Base-by-base conservation (phyloP, 2,113 vertebrate species). In the Phalacrocorax brasilianus region DNA sequence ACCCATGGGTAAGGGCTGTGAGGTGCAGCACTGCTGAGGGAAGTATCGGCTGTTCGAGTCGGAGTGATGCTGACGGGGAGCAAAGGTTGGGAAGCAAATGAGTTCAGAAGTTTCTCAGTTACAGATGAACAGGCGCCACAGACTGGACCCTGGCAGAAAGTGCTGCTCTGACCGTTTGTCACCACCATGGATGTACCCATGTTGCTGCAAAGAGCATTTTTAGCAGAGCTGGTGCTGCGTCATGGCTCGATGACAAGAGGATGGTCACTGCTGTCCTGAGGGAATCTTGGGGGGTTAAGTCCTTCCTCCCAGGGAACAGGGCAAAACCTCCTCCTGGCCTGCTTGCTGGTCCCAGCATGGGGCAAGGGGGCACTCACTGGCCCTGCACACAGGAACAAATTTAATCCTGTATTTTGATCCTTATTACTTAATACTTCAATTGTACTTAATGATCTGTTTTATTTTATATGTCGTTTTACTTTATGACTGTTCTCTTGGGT, bases 351-450 rank as follows among this genome's bases (percentile, higher is more conserved):
- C n/a, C 10, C 3, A 1, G 13, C 3, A 0, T 27, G 12, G 55
- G 30, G 44, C 0, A 0, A 88, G 55, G 35, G 42, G 68, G 8
- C n/a, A 24, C 42, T 67, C 62, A 7, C 12, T 55, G 45, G 26
- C 38, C 50, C 59, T 21, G 28, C 32, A 47, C 42, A 52, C 22
- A 44, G 45, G 56, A 70, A 89, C 33, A 67, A 76, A 91, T 84
- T 65, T 94, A 33, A 66, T 66, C 67, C 71, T 61, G 56, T 65
- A 52, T 81, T 94, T 93, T 8, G 2, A 58, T 52, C 40, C 78
- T 84, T 93, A 96, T 88, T 94, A 92, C 94, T 97, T 96, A 96
- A 94, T 95, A 93, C 89, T 86, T 96, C 93, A 95, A 86, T 96
- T 93, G 95, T 75, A 91, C 53, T 94, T 96, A 96, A 92, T 71